Evolutionary conservation across 2,113 vertebrate species (phyloP), one percentile per base, ranked within the genome.

Genomic region (Sarotherodon lohbergeri): DNA sequence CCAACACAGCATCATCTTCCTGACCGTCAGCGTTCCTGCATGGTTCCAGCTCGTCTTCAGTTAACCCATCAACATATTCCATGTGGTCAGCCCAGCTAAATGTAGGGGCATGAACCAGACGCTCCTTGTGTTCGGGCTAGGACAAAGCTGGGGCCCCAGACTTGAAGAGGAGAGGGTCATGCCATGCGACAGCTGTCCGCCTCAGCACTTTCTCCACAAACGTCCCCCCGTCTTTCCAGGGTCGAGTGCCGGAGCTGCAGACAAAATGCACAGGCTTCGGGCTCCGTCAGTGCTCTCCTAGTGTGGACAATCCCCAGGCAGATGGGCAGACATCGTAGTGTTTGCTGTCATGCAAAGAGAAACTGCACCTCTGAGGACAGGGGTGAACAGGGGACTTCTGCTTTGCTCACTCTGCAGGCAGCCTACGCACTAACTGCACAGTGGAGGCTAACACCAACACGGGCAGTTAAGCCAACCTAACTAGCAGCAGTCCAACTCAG

Each of bases 21-120:
- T 27, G 55, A 57, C 55, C 4, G 22, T 27, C 13, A 57, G 55
- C 2, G 12, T 57, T 56, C 22, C 55, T 56, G 11, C 22, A 12
- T 56, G 55, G 55, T 56, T 56, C 22, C 55, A 56, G 6, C 22
- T 56, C 55, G 1, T 27, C 55, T 56, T 56, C 55, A 56, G 22
- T 16, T 50, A 50, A 50, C 48, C 16, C 6, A 57, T 27, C 22
- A 57, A 57, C 22, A 24, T 56, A 56, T 2, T 56, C n/a, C 54
- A 56, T 24, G n/a, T 24, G 22, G 11, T 56, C 54, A 57, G 55
- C 24, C 55, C 55, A 57, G 6, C 12, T 57, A 57, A 57, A 57
- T 57, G 55, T 22, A 24, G 22, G 22, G 2, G 3, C n/a, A 55
- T 56, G 11, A 0, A 24, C 22, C 54, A 56, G n/a, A 56, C 1